Percentiles rank a stretch among this genome's conserved stretches.
Conservation (phyloP, 2,113 vertebrate species). For the Caracal caracal region DNA sequence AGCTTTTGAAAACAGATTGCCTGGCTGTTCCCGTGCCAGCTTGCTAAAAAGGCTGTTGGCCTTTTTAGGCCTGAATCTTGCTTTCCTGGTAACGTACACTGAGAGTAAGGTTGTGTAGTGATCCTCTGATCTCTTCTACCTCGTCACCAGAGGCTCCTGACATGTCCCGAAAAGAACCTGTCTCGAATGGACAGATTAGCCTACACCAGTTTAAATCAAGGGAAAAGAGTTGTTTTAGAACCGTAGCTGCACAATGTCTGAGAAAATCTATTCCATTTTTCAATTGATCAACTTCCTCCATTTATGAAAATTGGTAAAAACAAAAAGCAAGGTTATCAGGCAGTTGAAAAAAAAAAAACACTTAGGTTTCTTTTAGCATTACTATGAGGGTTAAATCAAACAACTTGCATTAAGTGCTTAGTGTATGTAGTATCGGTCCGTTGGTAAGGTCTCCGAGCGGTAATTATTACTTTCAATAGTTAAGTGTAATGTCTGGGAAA, state of each 20-base stretch:
- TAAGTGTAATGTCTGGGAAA: background rate
- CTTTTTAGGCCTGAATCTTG: background rate
- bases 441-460: background rate
- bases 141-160: background rate
- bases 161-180: background rate
- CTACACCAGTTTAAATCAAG: background rate
- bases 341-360: background rate
- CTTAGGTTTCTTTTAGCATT: background rate
- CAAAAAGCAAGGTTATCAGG: background rate
- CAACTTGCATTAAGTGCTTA: background rate
- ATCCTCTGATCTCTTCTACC: background rate
- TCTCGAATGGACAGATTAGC: background rate
- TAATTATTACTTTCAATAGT: background rate
- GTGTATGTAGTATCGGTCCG: background rate
- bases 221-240: background rate
- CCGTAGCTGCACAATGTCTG: background rate
- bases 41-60: background rate
- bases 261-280: background rate
- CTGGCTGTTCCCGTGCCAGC: accelerated
- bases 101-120: background rate
- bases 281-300: background rate
- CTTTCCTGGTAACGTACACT: background rate
- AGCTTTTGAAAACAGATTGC: background rate
- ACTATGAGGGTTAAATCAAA: background rate
- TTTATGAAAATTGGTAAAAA: background rate